Percentiles rank a stretch among this genome's conserved stretches.
Conservation (phyloP, 2,113 vertebrate genomes). For the Epinephelus cyanopodus region DNA sequence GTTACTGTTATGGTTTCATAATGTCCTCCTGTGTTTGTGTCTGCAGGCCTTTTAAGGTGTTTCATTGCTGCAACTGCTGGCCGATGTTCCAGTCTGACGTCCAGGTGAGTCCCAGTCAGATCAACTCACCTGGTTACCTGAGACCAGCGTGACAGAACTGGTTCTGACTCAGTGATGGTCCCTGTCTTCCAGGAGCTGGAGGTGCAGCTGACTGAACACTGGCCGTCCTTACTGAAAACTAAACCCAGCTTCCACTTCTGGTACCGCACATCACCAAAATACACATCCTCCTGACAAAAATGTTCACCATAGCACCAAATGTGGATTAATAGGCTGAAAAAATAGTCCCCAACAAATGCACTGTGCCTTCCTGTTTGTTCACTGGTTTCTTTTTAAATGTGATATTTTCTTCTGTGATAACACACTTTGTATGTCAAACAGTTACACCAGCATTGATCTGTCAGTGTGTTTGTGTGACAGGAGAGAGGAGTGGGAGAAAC, state of each 20-base stretch:
- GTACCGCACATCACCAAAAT: constrained; percentile 43
- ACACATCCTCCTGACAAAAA: too few species aligned
- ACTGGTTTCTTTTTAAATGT: too few species aligned
- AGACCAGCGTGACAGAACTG: background rate
- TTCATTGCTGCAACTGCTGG: constrained; percentile 79
- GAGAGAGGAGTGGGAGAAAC: constrained; percentile 82
- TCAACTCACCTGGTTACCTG: background rate
- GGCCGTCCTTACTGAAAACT: constrained; percentile 78
- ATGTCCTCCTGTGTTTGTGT: background rate
- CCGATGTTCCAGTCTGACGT: constrained; percentile 80
- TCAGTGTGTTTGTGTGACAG: constrained; percentile 56
- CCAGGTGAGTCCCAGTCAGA: constrained; percentile 66
- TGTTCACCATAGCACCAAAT: too few species aligned
- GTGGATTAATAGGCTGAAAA: too few species aligned
- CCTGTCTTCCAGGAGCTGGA: constrained; percentile 75
- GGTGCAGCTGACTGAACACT: constrained; percentile 58
- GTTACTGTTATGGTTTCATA: background rate
- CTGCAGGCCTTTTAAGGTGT: constrained; percentile 62
- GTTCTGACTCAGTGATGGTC: background rate
- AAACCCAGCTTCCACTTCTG: constrained; percentile 78
- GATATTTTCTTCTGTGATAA: too few species aligned
- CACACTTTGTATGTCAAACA: too few species aligned
- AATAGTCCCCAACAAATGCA: too few species aligned
- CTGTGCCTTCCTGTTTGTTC: too few species aligned
- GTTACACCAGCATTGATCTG: background rate